Percentiles rank a stretch among this genome's conserved stretches.
These are phyloP conservation scores for Amblyteles armatorius DNA, from an alignment of 2,888 invertebrate species.

Conservation along the genomic window DNA sequence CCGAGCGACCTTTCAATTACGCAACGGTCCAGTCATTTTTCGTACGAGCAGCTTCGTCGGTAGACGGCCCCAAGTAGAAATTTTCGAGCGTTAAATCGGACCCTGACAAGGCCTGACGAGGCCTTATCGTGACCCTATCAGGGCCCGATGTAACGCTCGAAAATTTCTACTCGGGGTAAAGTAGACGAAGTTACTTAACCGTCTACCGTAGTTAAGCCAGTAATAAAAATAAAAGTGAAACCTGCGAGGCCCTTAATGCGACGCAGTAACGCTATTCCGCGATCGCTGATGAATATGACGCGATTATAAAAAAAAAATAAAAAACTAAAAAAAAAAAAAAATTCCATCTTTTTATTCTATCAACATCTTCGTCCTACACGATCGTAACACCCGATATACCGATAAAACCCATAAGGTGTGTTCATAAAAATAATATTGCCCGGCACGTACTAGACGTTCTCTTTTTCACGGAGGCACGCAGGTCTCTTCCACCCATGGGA, in stretches of 20 bases:
- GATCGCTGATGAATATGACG: background rate
- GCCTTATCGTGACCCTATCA: too few relatives aligned
- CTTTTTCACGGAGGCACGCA: constrained; percentile 28
- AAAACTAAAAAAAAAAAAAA: background rate
- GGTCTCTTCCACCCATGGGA: constrained; percentile 7
- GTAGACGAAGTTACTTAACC: background rate
- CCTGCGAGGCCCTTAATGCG: background rate
- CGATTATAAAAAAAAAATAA: constrained; percentile 7
- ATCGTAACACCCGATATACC: background rate
- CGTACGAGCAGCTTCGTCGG: background rate
- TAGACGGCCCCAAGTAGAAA: background rate
- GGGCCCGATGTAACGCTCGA: too few relatives aligned
- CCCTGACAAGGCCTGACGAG: too few relatives aligned
- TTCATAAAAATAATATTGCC: constrained; percentile 50
- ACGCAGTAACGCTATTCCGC: too few relatives aligned
- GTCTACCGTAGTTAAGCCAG: background rate
- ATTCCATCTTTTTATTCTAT: background rate
- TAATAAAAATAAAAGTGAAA: background rate
- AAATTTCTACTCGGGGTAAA: too few relatives aligned
- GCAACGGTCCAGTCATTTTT: constrained; percentile 24
- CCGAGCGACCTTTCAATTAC: constrained; percentile 40
- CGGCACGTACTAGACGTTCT: constrained; percentile 32
- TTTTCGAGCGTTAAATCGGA: too few relatives aligned
- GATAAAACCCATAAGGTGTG: constrained; percentile 18
- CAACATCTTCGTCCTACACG: constrained; percentile 1